phyloP scores from a whole-genome alignment of 2,113 vertebrate genomes.

The Megaleporinus macrocephalus region DNA sequence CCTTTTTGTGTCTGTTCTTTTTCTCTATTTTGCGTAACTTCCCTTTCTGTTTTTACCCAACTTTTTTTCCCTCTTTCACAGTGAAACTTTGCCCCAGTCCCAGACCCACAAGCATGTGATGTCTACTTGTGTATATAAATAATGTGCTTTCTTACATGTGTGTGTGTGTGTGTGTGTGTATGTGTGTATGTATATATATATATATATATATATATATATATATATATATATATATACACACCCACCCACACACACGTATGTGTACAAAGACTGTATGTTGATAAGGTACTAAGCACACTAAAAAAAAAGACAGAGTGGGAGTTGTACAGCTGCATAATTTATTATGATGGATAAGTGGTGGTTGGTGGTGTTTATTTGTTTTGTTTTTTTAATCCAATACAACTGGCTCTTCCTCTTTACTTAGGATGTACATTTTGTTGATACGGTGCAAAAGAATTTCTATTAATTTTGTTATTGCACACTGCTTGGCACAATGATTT shows the following conservation, averaged over 20 bases:
- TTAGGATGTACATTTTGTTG: constrained; percentile 72
- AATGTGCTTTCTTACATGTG: constrained; percentile 58
- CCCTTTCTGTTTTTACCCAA: neutral
- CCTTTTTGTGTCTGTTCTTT: no score
- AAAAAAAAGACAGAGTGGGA: constrained; percentile 18
- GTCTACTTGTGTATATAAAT: constrained; percentile 61
- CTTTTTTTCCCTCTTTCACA: neutral
- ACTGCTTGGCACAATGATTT: constrained; percentile 61
- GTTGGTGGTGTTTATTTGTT: constrained; percentile 78
- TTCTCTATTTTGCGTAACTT: neutral
- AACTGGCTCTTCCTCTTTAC: constrained; percentile 71
- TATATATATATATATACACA: constrained; percentile 76
- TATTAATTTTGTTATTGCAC: constrained; percentile 62
- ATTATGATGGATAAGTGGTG: constrained; percentile 73
- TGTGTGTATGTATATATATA: constrained; percentile 45
- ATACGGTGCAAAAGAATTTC: constrained; percentile 56
- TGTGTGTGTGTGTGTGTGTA: constrained; percentile 51
- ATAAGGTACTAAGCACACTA: constrained; percentile 74
- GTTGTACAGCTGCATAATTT: constrained; percentile 70
- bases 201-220: no score
- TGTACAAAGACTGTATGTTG: constrained; percentile 63
- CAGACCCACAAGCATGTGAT: constrained; percentile 66
- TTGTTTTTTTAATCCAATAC: constrained; percentile 78
- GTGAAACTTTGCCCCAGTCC: neutral
- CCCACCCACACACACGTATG: constrained; percentile 55